Percentiles rank a stretch among this genome's conserved stretches.
These are phyloP conservation scores for Drosophila kepulauana DNA, from an alignment of 1,140 invertebrate genomes.

Conservation along the genomic window DNA sequence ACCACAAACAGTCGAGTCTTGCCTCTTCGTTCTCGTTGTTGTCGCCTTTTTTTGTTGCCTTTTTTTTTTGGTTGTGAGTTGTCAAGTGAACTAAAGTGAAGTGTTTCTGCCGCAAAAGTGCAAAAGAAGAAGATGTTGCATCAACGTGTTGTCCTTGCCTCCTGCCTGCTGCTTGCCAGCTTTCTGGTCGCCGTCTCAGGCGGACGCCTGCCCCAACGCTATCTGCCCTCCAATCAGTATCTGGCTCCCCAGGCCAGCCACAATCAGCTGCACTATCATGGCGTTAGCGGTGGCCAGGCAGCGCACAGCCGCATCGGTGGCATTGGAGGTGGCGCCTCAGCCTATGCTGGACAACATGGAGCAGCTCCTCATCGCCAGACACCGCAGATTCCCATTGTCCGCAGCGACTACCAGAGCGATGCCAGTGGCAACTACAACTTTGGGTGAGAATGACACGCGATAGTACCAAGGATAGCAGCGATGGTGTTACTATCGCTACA, in stretches of 20 bases:
- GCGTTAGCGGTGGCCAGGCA: slow-evolving; percentile 58
- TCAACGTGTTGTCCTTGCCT: slow-evolving; percentile 28
- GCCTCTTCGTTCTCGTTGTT: neutral
- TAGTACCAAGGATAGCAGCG: neutral
- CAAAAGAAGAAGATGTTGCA: slow-evolving; percentile 44
- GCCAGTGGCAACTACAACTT: slow-evolving; percentile 87
- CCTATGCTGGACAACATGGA: slow-evolving; percentile 6
- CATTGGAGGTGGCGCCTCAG: neutral
- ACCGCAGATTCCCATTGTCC: slow-evolving; percentile 85
- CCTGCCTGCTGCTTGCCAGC: slow-evolving; percentile 36
- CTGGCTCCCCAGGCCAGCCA: slow-evolving; percentile 57
- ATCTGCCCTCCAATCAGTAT: slow-evolving; percentile 71
- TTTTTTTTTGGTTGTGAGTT: neutral
- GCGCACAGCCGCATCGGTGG: slow-evolving; percentile 44
- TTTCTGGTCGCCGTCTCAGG: neutral
- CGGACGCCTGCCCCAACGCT: slow-evolving; percentile 61
- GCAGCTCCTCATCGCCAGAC: slow-evolving; percentile 50
- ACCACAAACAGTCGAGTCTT: slow-evolving; percentile 53
- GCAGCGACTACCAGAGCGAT: slow-evolving; percentile 86
- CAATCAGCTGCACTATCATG: slow-evolving; percentile 69
- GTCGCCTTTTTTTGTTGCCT: neutral
- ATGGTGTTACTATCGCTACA: neutral
- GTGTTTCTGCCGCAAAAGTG: slow-evolving; percentile 7
- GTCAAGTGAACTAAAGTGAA: neutral
- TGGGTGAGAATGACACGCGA: slow-evolving; percentile 84